A percentile compares a stretch with the other conserved stretches of the same genome.
These are phyloP conservation scores for Leptopterna dolabrata DNA, from an alignment of 2,888 invertebrate species.

Conservation along the genomic window DNA sequence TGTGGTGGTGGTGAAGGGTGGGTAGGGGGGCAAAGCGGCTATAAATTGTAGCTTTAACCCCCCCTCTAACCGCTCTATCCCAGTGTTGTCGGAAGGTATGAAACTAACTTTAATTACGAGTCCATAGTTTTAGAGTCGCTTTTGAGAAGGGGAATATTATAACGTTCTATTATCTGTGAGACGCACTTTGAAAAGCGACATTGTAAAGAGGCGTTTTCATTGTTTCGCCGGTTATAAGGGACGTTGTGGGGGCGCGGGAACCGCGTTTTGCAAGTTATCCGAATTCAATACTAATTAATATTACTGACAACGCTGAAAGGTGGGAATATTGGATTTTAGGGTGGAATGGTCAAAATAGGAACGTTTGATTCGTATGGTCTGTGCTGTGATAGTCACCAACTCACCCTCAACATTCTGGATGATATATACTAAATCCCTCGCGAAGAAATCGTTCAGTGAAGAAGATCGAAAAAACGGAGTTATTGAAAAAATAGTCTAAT, in stretches of 20 bases:
- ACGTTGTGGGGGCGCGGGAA: neutral
- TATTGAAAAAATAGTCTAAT: no score
- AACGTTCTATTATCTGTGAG: constrained; percentile 1
- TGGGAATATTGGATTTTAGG: no score
- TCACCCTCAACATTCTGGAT: no score
- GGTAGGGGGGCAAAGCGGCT: neutral
- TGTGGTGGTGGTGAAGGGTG: neutral
- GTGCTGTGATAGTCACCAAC: no score
- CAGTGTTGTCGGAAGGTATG: neutral
- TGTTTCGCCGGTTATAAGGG: neutral
- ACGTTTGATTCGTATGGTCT: no score
- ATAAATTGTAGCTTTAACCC: constrained; percentile 13
- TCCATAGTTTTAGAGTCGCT: constrained; percentile 8
- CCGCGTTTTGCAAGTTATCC: neutral
- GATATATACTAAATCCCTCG: no score
- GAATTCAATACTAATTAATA: neutral
- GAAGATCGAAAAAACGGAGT: no score
- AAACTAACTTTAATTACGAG: constrained; percentile 26
- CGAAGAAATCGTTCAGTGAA: no score
- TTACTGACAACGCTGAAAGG: neutral
- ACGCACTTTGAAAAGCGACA: neutral
- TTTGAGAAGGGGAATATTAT: constrained; percentile 3
- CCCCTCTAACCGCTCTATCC: neutral
- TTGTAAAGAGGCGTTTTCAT: neutral
- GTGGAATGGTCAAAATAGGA: no score